Evolutionary conservation across 2,113 vertebrate genomes (phyloP).

Genomic region (Balaeniceps rex): DNA sequence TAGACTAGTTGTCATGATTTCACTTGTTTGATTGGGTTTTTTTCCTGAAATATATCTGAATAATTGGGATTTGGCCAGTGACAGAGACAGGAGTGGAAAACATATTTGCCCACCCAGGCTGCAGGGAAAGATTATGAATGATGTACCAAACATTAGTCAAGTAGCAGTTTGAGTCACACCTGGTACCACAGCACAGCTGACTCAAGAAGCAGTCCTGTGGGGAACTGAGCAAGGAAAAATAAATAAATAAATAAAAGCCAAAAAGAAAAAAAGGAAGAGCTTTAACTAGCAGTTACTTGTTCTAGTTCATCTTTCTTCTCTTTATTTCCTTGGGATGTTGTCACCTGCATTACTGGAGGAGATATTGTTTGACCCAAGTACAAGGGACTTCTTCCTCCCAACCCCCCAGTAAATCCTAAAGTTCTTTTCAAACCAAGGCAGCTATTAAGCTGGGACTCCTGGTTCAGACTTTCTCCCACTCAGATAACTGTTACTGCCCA

Average conservation of each 20-base stretch:
- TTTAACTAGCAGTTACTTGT: background rate
- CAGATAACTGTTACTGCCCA: background rate
- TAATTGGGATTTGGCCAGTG: background rate
- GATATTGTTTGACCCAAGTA: background rate
- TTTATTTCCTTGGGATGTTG: background rate
- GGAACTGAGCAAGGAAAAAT: background rate
- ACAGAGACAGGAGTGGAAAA: background rate
- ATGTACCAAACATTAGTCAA: background rate
- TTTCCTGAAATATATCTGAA: background rate
- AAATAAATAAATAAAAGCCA: background rate
- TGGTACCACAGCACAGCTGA: background rate
- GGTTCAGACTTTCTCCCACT: background rate
- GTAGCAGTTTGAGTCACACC: background rate
- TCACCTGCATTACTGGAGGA: background rate
- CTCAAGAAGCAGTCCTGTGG: background rate
- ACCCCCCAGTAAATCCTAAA: background rate
- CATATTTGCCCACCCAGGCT: background rate
- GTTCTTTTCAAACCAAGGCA: background rate
- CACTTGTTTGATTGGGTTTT: background rate
- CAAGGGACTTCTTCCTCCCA: background rate
- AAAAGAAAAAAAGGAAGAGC: too few relatives aligned
- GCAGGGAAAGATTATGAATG: background rate
- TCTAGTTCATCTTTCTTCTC: background rate
- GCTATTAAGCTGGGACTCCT: background rate
- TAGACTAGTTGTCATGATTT: background rate